Base-by-base conservation (phyloP, 2,113 vertebrate genomes). In the Aplodontia rufa region DNA sequence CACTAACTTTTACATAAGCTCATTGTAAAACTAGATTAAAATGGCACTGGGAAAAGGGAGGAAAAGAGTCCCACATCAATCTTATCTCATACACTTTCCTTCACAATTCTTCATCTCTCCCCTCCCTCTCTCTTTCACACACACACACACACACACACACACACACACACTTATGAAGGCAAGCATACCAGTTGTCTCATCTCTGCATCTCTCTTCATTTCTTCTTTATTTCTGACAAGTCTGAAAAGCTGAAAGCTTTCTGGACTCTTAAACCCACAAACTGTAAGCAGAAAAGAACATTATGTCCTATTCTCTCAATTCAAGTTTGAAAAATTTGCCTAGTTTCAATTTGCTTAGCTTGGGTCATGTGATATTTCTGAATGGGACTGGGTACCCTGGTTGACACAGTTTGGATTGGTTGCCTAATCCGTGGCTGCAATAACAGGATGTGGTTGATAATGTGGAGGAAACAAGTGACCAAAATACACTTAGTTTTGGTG, bases 1-100 rank as follows among this genome's bases (percentile, higher is more conserved):
- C 75, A 82, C 92, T 79, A 82, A 86, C 89, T 96, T 90, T 72
- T 87, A 40, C 76, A 95, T 87, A 87, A 79, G 68, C n/a, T 91
- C 75, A 78, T 62, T 95, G 92, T 92, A 87, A 93, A 94, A 28
- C 22, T 72, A 69, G 45, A 92, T 81, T 90, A 64, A 94, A 94
- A 90, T 24, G 86, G 78, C 32, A 40, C 45, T 87, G 11, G 5
- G n/a, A 58, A 85, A 64, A 12, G 64, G 32, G 49, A 42, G 6
- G 49, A 79, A 58, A 60, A 51, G 69, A 74, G 20, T 69, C 75
- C 66, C 26, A n/a, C 22, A 28, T 76, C 40, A 51, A 9, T 5
- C 19, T 28, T 86, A 47, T 28, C 24, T 55, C n/a, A 1, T 20
- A 3, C 11, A 3, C 49, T 51, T 14, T 55, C 19, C 22, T 20